Percentiles rank a stretch among this genome's conserved stretches.
Conservation (phyloP, 2,888 invertebrate genomes). For the Amaurobius ferox region DNA sequence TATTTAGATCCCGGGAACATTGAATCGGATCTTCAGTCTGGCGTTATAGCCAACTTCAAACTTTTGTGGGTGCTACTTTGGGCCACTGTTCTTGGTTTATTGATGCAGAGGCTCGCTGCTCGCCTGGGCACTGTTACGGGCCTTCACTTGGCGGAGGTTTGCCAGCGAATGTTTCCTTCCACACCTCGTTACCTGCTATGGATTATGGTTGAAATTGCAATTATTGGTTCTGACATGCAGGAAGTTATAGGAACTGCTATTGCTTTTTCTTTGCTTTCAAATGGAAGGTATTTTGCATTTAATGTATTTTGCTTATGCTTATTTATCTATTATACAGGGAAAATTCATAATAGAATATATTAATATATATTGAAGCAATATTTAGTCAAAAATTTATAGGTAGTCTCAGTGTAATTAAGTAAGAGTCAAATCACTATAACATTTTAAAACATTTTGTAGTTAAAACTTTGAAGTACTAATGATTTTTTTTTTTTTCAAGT, state of each 20-base stretch:
- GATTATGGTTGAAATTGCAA: constrained; percentile 94
- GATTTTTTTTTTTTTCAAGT: too few relatives aligned
- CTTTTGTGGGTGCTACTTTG: constrained; percentile 90
- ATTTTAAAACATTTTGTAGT: too few relatives aligned
- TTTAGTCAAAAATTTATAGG: too few relatives aligned
- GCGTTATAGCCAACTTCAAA: constrained; percentile 83
- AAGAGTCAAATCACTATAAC: too few relatives aligned
- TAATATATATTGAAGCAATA: too few relatives aligned
- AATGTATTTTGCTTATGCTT: too few relatives aligned
- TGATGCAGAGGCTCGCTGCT: constrained; percentile 88
- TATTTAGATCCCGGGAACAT: constrained; percentile 95
- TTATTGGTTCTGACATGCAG: constrained; percentile 94
- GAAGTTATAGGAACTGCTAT: constrained; percentile 95
- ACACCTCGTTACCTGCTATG: constrained; percentile 87
- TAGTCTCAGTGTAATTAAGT: too few relatives aligned
- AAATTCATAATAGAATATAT: too few relatives aligned
- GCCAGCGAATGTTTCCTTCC: constrained; percentile 83
- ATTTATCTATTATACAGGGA: too few relatives aligned
- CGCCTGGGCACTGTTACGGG: constrained; percentile 92
- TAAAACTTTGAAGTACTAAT: too few relatives aligned
- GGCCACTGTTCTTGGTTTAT: constrained; percentile 89
- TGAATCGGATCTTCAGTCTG: constrained; percentile 92
- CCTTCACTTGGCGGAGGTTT: constrained; percentile 84
- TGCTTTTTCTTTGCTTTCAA: constrained; percentile 88
- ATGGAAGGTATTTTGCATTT: constrained; percentile 82